Evolutionary conservation across 2,888 invertebrate genomes (phyloP).

Genomic region (Lithophane semibrunnea): DNA sequence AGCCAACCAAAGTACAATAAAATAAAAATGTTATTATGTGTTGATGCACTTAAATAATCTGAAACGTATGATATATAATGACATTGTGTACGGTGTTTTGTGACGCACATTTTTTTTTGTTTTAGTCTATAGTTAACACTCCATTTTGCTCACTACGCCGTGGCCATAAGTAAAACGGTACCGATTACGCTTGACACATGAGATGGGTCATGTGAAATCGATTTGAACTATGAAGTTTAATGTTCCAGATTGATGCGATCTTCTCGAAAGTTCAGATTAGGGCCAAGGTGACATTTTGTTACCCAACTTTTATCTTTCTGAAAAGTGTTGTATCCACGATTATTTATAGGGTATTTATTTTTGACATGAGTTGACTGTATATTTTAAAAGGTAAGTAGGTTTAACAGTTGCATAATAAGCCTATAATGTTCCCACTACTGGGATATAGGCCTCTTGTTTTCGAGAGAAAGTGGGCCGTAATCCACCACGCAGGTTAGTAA

Average conservation of each 20-base stretch:
- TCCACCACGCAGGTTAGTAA: too few relatives aligned
- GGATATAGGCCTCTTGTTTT: too few relatives aligned
- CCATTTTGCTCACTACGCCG: slow-evolving; percentile 15
- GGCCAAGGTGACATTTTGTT: slow-evolving; percentile 17
- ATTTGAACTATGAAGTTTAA: slow-evolving; percentile 56
- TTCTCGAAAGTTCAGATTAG: slow-evolving; percentile 17
- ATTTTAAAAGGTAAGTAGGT: too few relatives aligned
- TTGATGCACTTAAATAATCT: not conserved
- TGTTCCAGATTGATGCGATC: slow-evolving; percentile 35
- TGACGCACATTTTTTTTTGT: not conserved
- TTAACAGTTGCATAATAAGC: not conserved
- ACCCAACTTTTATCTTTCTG: not conserved
- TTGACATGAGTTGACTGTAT: not conserved
- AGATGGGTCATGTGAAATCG: slow-evolving; percentile 54
- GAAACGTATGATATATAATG: not conserved
- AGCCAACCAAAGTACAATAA: too few relatives aligned
- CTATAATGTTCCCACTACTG: too few relatives aligned
- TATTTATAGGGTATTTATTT: slow-evolving; percentile 1
- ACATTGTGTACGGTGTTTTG: not conserved
- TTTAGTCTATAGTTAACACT: not conserved
- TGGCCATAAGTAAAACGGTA: slow-evolving; percentile 20
- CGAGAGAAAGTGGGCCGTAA: too few relatives aligned
- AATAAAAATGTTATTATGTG: not conserved
- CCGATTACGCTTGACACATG: slow-evolving; percentile 54
- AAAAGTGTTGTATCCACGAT: not conserved